Base-by-base conservation (phyloP, 2,797 vertebrate species). In the Hybognathus amarus region DNA sequence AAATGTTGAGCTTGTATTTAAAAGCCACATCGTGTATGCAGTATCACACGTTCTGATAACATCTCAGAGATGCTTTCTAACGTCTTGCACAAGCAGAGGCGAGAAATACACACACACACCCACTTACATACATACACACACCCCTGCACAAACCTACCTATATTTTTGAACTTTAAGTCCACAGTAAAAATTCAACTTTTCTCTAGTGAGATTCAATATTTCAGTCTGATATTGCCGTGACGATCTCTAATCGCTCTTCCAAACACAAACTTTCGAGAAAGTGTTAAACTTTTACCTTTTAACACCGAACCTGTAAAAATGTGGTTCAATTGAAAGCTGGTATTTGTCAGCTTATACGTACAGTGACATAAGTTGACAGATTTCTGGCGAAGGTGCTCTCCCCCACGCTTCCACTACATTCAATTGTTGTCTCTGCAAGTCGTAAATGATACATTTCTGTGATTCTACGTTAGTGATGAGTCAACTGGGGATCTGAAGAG, bases 381-480 rank as follows among this genome's bases (percentile, higher is more conserved):
- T 59, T 30, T 56, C 10, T 82, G 47, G n/a, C 52, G 24, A 7
- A 13, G 15, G 13, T 54, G 24, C 15, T 68, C 40, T 0, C 40
- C 63, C 74, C 74, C 54, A 84, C 84, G 85, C 83, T 86, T 61
- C 18, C 81, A 84, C 87, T 79, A 86, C 67, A 88, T 87, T 87
- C 84, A 77, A 82, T 90, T 88, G 86, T 73, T 18, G 88, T 85
- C 36, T 47, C 40, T 47, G 33, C 13, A 61, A 63, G 56, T 67
- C 30, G 64, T 68, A 54, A 75, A 63, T 52, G 56, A 85, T 68
- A 54, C 83, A 45, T 82, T 73, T 83, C 64, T 71, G 79, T 73
- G 78, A 84, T 84, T 87, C 63, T 67, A 73, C 24, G 71, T 80
- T 67, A 85, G 42, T 40, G 52, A 83, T 89, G 85, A 87, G 76